Base-by-base conservation (phyloP, 1,140 invertebrate species). In the Zaprionus inermis region DNA sequence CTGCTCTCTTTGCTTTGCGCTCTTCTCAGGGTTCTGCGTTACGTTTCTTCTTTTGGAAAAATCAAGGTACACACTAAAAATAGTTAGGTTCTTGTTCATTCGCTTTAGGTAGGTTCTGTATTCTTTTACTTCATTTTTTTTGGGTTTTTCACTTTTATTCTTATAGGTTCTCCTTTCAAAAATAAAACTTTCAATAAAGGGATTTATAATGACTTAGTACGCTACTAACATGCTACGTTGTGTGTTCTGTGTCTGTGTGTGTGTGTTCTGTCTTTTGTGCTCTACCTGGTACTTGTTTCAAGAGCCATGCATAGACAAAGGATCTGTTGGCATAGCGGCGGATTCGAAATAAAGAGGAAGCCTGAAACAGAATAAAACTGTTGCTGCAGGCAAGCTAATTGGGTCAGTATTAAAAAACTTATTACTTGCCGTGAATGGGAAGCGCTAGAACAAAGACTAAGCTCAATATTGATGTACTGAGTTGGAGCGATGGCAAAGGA, bases 51-150 rank as follows among this genome's bases (percentile, higher is more conserved):
- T 56, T 60, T 72, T 81, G 65, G 64, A 89, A 84, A 78, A 91
- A 91, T 79, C 80, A 84, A 91, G 88, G 88, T 91, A 91, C 88
- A 78, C 79, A 91, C 81, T 91, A 91, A 91, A 90, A 91, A 91
- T 91, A 91, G 88, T 91, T 88, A 89, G 83, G 88, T 89, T 84
- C 70, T 85, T 52, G 63, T 83, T 88, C 78, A 78, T 69, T 88
- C 81, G 70, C 75, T 85, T 84, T 90, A 89, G 85, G 85, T 89
- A 90, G 78, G 85, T 81, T 90, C 64, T 89, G 84, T 88, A 64
- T 54, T 81, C 67, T 65, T 78, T 38, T 28, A 5, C 24, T 4
- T 28, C 5, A 2, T 51, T 52, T 51, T 60, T 30, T 41, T 44
- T 34, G 41, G 44, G 32, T 1, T 24, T 54, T 63, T 57, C 63